Evolutionary conservation across 2,888 invertebrate species (phyloP).

Genomic region (Lasioglossum malachurum): DNA sequence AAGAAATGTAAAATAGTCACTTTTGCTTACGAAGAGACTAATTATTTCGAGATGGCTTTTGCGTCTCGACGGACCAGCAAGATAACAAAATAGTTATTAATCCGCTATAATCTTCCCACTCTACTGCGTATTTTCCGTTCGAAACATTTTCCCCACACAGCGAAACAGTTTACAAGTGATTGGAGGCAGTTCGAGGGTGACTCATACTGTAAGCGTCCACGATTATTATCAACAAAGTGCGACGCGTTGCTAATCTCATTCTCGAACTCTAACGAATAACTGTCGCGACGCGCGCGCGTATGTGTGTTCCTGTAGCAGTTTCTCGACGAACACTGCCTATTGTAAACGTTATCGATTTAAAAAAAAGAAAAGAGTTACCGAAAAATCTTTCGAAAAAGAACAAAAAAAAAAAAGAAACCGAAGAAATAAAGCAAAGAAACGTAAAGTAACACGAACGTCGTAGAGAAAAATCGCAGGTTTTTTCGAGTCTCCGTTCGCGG

Average conservation of each 20-base stretch:
- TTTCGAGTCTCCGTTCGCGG: constrained; percentile 53
- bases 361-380: constrained; percentile 14
- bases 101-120: background rate
- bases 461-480: constrained; percentile 17
- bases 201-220: constrained; percentile 26
- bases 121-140: background rate
- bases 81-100: background rate
- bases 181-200: background rate
- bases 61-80: background rate
- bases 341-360: constrained; percentile 56
- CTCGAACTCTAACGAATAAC: constrained; percentile 32
- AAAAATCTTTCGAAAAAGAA: constrained; percentile 13
- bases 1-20: too few relatives aligned
- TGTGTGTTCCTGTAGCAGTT: constrained; percentile 68
- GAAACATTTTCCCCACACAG: background rate
- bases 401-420: background rate
- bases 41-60: background rate
- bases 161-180: background rate
- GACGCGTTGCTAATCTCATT: constrained; percentile 16
- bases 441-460: constrained; percentile 26
- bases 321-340: constrained; percentile 74
- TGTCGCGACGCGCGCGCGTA: constrained; percentile 4
- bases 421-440: constrained; percentile 8
- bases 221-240: constrained; percentile 7
- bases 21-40: background rate